Evolutionary conservation across 2,888 invertebrate genomes (phyloP), one percentile per base, ranked within the genome.

Genomic region (Cheilosia vernalis): DNA sequence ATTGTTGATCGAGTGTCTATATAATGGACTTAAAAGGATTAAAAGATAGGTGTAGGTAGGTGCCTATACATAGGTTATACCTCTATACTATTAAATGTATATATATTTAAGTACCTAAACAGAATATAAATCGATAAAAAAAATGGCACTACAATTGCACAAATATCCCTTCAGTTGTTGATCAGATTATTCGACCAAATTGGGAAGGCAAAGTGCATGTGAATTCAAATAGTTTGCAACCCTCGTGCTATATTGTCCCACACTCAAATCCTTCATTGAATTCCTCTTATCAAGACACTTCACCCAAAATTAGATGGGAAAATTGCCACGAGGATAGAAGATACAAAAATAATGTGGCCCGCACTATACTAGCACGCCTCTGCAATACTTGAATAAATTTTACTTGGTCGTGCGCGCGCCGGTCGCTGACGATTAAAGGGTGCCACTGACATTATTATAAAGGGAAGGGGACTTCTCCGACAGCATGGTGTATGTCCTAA

Each of bases 361-460:
- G 77, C 77, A 69, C 44, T 37, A 3, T 4, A 37, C 37, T 37
- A 42, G 47, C 24, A 70, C 67, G 55, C 69, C 77, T 51, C 63
- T 53, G 73, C 63, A 21, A 3, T 27, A 27, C 40, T 44, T 63
- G 44, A 73, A 63, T 44, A 55, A 73, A 47, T 53, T 64, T 44
- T 47, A 66, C 66, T 66, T 76, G 58, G 66, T 58, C 74, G 66
- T 66, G 74, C 74, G 66, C 74, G 17, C 47, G 47, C 19, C 47
- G 61, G 61, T 30, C 53, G 73, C 58, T 47, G 49, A n/a, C 33
- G 66, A 56, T 56, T 76, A 58, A 64, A 37, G 74, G 74, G 47
- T 66, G 64, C 33, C 40, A 24, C 13, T 40, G 37, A 30, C 67
- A 55, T 3, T 24, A 24, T 24, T 4, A 21, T 13, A 15, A 21